Conservation (phyloP, 1,140 invertebrate genomes). For the Aleiodes sp. region DNA sequence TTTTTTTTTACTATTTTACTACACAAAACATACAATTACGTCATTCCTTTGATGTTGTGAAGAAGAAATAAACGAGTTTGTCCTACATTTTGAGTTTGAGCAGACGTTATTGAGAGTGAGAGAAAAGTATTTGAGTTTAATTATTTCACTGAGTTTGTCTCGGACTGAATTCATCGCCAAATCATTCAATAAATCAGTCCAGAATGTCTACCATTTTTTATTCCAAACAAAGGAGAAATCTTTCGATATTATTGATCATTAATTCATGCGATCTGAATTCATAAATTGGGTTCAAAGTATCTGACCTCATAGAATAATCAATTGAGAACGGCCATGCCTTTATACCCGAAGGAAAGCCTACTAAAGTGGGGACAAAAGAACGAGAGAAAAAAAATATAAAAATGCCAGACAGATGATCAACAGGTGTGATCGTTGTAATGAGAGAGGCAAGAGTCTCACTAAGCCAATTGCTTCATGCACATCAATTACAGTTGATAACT, state of each 20-base stretch:
- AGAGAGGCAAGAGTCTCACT: not conserved
- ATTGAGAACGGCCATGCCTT: no score
- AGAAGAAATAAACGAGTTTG: slow-evolving; percentile 1
- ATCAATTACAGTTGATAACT: slow-evolving; percentile 18
- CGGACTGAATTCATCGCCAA: no score
- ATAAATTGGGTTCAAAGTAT: no score
- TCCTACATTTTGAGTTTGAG: not conserved
- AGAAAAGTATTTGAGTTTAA: not conserved
- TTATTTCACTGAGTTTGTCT: not conserved
- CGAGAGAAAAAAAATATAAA: not conserved
- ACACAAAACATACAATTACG: slow-evolving; percentile 5
- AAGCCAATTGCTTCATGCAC: slow-evolving; percentile 8
- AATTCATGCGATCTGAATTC: no score
- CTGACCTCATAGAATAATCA: no score
- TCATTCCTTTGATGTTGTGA: not conserved
- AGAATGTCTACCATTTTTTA: no score
- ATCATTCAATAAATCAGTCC: no score
- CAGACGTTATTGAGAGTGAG: not conserved
- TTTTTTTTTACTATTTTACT: not conserved
- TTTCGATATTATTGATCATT: no score
- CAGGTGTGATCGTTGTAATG: slow-evolving; percentile 23
- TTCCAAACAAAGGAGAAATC: no score
- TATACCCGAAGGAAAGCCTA: not conserved
- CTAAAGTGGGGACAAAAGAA: not conserved
- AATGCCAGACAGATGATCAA: slow-evolving; percentile 18